Percentiles rank a stretch among this genome's conserved stretches.
Conservation (phyloP, 2,888 invertebrate species). For the Hirtodrosophila trivittata region DNA sequence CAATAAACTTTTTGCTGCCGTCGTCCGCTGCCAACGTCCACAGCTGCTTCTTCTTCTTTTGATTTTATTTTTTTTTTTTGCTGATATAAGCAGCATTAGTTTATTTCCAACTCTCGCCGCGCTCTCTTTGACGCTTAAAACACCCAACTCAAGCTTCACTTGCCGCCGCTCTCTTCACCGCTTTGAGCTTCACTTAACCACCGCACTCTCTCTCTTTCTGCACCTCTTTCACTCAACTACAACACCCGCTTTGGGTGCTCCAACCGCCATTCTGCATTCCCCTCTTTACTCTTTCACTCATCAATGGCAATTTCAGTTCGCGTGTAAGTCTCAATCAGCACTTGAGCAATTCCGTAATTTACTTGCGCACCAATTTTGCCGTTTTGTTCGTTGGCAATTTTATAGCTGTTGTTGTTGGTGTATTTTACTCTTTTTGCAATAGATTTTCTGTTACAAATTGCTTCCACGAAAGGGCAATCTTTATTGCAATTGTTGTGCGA, state of each 20-base stretch:
- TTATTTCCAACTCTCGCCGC: constrained; percentile 19
- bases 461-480: constrained; percentile 33
- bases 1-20: constrained; percentile 76
- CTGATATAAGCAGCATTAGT: constrained; percentile 39
- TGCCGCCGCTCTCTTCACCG: constrained; percentile 2
- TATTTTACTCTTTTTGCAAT: constrained; percentile 35
- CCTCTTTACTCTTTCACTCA: constrained; percentile 8
- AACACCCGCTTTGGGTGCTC: not conserved
- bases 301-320: constrained; percentile 44
- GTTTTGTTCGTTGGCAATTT: constrained; percentile 18
- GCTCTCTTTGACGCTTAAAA: constrained; percentile 9
- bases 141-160: constrained; percentile 27
- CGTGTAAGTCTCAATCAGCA: constrained; percentile 61
- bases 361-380: constrained; percentile 52
- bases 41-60: constrained; percentile 27
- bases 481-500: constrained; percentile 33
- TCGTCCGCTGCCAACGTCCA: constrained; percentile 5
- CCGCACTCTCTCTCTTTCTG: constrained; percentile 1
- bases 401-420: not conserved
- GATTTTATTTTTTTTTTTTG: constrained; percentile 14
- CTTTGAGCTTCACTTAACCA: not conserved
- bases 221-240: too few species aligned
- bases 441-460: constrained; percentile 45
- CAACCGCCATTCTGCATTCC: not conserved
- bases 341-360: constrained; percentile 72